Base-by-base conservation (phyloP, 2,113 vertebrate species). In the Hoplias malabaricus region DNA sequence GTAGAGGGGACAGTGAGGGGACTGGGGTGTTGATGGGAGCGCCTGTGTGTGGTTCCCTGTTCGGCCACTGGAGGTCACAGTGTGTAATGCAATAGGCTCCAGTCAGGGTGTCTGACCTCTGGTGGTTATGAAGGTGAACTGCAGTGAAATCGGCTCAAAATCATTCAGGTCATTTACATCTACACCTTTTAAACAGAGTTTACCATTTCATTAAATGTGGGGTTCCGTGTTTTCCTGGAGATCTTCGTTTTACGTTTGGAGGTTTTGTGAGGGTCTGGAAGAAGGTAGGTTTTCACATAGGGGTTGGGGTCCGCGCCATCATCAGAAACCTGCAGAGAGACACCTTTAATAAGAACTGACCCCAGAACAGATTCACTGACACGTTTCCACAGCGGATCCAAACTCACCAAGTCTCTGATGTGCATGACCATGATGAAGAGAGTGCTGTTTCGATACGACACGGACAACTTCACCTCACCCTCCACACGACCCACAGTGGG, bases 341-440 rank as follows among this genome's bases (percentile, higher is more conserved):
- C n/a, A n/a, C n/a, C n/a, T n/a, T n/a, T n/a, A n/a, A n/a, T n/a
- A n/a, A n/a, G n/a, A n/a, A n/a, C n/a, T n/a, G n/a, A n/a, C n/a
- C n/a, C n/a, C n/a, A n/a, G n/a, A n/a, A n/a, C n/a, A n/a, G n/a
- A n/a, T n/a, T n/a, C n/a, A n/a, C n/a, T n/a, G n/a, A n/a, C n/a
- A n/a, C 7, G 0, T 31, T 63, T 65, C 23, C 63, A 23, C 56
- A 63, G 2, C 65, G 23, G 2, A 21, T 38, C 23, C 1, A 56
- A 38, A 42, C 93, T 92, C 89, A 96, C 94, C 90, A 99, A 91
- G 80, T 98, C 96, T 91, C 94, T 94, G 86, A 99, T 99, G 92
- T 99, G 98, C 97, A 99, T 99, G 84, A 99, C 95, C 97, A 99
- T 99, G 91, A 98, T 95, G 91, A 99, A 99, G 0, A 99, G 96